Conservation (phyloP, 2,113 vertebrate species). For the Dicaeum eximium region DNA sequence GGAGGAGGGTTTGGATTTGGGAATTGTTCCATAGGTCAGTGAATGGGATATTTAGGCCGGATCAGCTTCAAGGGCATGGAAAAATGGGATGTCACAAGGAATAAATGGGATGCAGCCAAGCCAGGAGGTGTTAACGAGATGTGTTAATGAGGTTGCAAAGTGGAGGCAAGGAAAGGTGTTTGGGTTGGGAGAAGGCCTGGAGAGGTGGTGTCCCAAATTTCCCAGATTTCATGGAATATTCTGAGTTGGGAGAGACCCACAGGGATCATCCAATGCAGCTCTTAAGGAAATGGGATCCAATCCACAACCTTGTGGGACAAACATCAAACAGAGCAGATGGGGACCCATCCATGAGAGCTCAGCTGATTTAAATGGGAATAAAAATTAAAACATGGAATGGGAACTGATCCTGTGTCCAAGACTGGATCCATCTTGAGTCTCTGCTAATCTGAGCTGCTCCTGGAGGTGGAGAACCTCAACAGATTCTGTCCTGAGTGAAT, state of each 20-base stretch:
- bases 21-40: not conserved
- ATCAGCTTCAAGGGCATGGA: not conserved
- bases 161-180: not conserved
- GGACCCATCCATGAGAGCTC: not conserved
- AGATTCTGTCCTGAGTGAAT: not conserved
- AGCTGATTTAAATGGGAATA: not conserved
- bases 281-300: not conserved
- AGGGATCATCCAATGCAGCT: not conserved
- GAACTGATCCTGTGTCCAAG: not conserved
- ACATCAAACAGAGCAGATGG: too few species aligned
- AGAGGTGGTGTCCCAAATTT: not conserved
- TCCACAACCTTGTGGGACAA: not conserved
- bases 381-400: not conserved
- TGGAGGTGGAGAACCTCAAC: not conserved
- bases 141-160: not conserved
- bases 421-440: not conserved
- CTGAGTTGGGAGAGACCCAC: not conserved
- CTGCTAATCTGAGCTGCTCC: not conserved
- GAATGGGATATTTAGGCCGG: not conserved
- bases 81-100: not conserved
- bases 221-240: not conserved
- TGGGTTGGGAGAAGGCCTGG: not conserved
- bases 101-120: not conserved
- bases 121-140: not conserved
- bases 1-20: not conserved